A percentile compares a stretch with the other conserved stretches of the same genome.
These are phyloP conservation scores for Andrena marginata DNA, from an alignment of 2,888 invertebrate species.

Conservation along the genomic window DNA sequence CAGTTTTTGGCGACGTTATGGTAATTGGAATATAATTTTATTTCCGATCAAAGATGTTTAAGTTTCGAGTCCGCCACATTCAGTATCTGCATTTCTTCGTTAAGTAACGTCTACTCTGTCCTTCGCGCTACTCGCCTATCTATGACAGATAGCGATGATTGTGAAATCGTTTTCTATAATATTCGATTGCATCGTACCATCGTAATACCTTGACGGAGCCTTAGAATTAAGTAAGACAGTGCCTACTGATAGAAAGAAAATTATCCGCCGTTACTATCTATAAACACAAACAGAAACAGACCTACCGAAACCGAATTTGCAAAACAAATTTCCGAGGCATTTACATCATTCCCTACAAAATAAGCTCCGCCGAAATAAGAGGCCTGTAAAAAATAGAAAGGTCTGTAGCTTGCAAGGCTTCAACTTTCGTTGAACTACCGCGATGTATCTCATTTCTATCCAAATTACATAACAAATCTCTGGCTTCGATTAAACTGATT, in stretches of 20 bases:
- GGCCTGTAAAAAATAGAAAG: too few relatives aligned
- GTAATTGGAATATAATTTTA: too few relatives aligned
- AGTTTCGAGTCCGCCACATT: not conserved
- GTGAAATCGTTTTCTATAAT: slow-evolving; percentile 24
- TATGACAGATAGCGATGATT: not conserved
- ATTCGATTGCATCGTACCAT: slow-evolving; percentile 11
- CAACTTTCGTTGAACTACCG: not conserved
- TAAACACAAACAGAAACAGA: not conserved
- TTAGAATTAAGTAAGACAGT: slow-evolving; percentile 18
- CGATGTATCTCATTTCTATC: too few relatives aligned
- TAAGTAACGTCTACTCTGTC: not conserved
- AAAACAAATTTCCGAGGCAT: not conserved
- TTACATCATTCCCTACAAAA: not conserved
- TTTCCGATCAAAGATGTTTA: too few relatives aligned
- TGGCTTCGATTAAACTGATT: not conserved
- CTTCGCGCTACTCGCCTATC: not conserved
- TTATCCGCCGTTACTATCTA: slow-evolving; percentile 14
- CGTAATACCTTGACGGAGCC: slow-evolving; percentile 9
- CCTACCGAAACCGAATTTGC: not conserved
- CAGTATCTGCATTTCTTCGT: not conserved
- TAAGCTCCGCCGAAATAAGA: not conserved
- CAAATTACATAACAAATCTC: too few relatives aligned
- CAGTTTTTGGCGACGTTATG: too few relatives aligned
- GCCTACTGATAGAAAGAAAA: slow-evolving; percentile 1
- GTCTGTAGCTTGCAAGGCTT: not conserved